Evolutionary conservation across 2,113 vertebrate genomes (phyloP), one percentile per base, ranked within the genome.

Genomic region (Dendropsophus ebraccatus): DNA sequence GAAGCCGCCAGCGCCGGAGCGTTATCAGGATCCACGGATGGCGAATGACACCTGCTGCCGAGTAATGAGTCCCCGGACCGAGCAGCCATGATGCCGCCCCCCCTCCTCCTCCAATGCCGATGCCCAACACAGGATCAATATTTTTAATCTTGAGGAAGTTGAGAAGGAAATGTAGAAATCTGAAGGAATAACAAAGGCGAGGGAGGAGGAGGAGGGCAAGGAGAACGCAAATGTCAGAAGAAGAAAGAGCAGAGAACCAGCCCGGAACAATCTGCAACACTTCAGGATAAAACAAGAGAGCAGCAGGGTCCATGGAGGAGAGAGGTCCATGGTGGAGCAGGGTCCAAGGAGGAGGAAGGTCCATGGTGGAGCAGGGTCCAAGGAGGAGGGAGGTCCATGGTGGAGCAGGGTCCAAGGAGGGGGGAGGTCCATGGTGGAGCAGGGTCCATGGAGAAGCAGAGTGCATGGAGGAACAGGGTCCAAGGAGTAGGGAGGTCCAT

Each of bases 61-160:
- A 21, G n/a, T 28, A 21, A 54, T 54, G 23, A n/a, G 52, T 58
- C 52, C 19, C 9, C 11, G 62, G 30, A 35, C 76, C 58, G 30
- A 37, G 13, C 4, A 16, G 62, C 9, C 30, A 41, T 41, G 41
- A 41, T 41, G 8, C 41, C 41, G 3, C 41, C 41, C 41, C 41
- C 41, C 41, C 4, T 41, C 41, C 41, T 41, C 41, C 41, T 8
- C 41, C 41, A 41, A 41, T 8, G 41, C n/a, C n/a, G n/a, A n/a
- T 81, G 11, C 54, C 54, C 32, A 30, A n/a, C 21, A 47, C 28
- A 35, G 65, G 78, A 81, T 81, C 78, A 81, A 81, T 81, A 81
- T n/a, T 81, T 65, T 82, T 82, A 82, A 50, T 69, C 60, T 69
- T 19, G 9, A 62, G 41, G 54, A 67, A 30, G 60, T 49, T 47